Evolutionary conservation across 1,140 invertebrate genomes (phyloP), one percentile per base, ranked within the genome.

Genomic region (Teleogryllus occipitalis): DNA sequence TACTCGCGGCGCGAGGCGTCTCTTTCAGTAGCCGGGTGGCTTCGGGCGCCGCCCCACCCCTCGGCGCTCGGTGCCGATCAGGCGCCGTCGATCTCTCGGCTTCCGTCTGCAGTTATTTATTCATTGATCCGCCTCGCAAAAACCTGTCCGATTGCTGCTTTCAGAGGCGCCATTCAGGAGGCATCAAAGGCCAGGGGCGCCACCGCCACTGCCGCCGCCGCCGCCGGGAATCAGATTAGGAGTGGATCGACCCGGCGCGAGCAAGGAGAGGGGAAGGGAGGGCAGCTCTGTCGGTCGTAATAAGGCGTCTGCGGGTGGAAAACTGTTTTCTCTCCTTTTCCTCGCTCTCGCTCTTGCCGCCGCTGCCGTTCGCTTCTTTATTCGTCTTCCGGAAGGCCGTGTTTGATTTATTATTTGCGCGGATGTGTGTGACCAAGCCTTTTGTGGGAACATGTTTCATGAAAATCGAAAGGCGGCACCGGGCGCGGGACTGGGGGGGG

Each of bases 101-200:
- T 65, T 65, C 10, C 18, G 54, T 65, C 10, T 18, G 54, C 54
- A 14, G 18, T 65, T 65, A 65, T 65, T 65, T 65, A 65, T 65
- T 65, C 54, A 65, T 65, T 65, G 54, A 65, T 65, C 54, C 54
- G 54, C 54, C 54, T 65, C 54, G 54, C 54, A 65, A 65, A 65
- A 65, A 65, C 54, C 54, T 65, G 10, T 18, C 54, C 54, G 54
- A 65, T 65, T 65, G 54, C 54, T 65, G 54, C 54, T 65, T 65
- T 65, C 54, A 65, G 54, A 65, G 10, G 18, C 54, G 54, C 54
- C 54, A 65, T 65, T 65, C 54, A 65, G 18, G 54, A 7, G 7
- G 54, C 54, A 65, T 65, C 54, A 65, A 65, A 65, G 54, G 54
- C 54, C 18, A 5, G 27, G 27, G 27, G 54, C 54, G 10, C 54